phyloP scores from a whole-genome alignment of 2,797 vertebrate species.

The Gila robusta region DNA sequence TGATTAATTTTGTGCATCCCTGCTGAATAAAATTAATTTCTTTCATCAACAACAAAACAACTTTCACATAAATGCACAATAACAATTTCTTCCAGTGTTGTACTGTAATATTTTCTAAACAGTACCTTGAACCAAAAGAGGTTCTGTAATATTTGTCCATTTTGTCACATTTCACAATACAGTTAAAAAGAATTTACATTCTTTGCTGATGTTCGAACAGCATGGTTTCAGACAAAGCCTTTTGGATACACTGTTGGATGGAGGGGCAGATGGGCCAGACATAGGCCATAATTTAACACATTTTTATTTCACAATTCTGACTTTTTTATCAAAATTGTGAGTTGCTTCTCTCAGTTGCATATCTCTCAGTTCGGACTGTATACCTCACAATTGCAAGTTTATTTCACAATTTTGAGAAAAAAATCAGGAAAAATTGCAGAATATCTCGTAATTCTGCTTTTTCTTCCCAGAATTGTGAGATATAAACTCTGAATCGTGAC shows the following conservation, averaged over 20 bases:
- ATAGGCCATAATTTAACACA: neutral
- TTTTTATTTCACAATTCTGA: no score
- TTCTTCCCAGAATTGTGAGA: no score
- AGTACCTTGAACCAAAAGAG: neutral
- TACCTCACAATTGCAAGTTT: no score
- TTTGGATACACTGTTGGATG: neutral
- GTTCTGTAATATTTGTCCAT: neutral
- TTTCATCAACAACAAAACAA: no score
- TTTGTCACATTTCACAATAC: neutral
- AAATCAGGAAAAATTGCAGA: no score
- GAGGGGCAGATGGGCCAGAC: neutral
- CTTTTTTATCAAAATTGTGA: no score
- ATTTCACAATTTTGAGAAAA: no score
- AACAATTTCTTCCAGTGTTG: neutral
- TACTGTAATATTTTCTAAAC: neutral
- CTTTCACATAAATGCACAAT: neutral
- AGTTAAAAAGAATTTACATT: neutral
- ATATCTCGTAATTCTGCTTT: no score
- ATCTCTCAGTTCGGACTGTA: no score
- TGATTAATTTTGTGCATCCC: neutral
- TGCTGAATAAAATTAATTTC: neutral
- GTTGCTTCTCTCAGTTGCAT: no score
- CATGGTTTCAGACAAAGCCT: neutral
- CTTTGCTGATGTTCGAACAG: neutral
- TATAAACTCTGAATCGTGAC: no score